phyloP scores from a whole-genome alignment of 1,140 invertebrate species.

The Bombus terrestris region DNA sequence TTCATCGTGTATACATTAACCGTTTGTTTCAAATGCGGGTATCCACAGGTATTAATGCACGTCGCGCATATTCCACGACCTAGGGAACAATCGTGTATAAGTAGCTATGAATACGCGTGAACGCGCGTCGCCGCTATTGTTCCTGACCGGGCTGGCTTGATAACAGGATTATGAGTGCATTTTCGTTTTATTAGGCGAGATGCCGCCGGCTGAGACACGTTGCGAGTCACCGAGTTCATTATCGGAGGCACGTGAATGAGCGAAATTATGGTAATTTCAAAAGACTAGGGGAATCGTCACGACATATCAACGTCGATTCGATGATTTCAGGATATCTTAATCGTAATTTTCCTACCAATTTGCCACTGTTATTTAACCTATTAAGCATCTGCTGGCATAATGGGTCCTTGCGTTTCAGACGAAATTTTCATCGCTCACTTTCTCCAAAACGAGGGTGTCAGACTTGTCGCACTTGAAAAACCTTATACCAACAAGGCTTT shows the following conservation, averaged over 20 bases:
- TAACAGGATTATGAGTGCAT: neutral
- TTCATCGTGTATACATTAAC: slow-evolving; percentile 51
- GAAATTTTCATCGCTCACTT: no score
- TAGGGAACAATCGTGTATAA: slow-evolving; percentile 7
- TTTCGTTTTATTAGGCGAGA: slow-evolving; percentile 18
- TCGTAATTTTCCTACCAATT: no score
- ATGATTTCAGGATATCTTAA: neutral
- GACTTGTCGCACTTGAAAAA: no score
- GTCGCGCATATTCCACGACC: neutral
- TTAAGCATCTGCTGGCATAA: no score
- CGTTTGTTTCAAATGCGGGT: slow-evolving; percentile 44
- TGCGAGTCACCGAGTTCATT: neutral
- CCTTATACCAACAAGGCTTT: no score
- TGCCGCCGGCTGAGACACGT: no score
- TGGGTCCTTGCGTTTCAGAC: no score
- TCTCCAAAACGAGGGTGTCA: no score
- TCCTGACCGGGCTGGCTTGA: neutral
- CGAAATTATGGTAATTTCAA: neutral
- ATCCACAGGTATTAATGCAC: slow-evolving; percentile 38
- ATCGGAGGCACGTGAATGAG: neutral
- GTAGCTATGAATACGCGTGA: slow-evolving; percentile 7
- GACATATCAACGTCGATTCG: neutral
- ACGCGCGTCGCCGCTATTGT: neutral
- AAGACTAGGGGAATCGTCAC: no score
- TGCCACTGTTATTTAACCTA: no score